Conservation (phyloP, 2,113 vertebrate species). For the Megaceryle maxima region DNA sequence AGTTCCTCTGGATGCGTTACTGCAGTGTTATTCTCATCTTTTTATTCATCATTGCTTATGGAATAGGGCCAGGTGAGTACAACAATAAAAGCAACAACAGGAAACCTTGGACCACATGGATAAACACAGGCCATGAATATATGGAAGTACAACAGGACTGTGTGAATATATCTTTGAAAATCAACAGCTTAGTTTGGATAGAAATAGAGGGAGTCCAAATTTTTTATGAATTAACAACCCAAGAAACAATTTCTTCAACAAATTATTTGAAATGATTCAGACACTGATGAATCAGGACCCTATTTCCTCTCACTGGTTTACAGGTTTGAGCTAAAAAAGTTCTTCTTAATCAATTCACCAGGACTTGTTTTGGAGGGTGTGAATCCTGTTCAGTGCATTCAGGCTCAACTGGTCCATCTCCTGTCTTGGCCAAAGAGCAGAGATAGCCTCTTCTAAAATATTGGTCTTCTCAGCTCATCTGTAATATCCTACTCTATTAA, state of each 20-base stretch:
- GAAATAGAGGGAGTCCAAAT: neutral
- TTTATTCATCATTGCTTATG: slow-evolving; percentile 75
- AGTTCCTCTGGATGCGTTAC: slow-evolving; percentile 77
- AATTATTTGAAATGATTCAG: neutral
- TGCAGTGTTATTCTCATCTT: slow-evolving; percentile 82
- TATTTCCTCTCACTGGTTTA: neutral
- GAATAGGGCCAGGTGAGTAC: slow-evolving; percentile 76
- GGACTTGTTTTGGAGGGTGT: neutral
- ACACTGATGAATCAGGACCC: neutral
- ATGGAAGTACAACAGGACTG: neutral
- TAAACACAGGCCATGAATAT: neutral
- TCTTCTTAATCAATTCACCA: neutral
- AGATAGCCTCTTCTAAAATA: neutral
- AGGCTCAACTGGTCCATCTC: neutral
- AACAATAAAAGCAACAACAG: neutral
- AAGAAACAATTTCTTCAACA: neutral
- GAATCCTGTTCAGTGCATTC: neutral
- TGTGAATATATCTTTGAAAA: neutral
- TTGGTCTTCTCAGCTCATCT: neutral
- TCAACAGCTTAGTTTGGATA: neutral
- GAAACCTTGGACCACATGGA: neutral
- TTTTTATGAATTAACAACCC: neutral
- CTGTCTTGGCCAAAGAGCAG: neutral
- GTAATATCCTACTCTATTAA: neutral
- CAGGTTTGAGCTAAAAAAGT: neutral